These are phyloP conservation scores for Probosciger aterrimus DNA, from an alignment of 2,113 vertebrate genomes.

Conservation along the genomic window DNA sequence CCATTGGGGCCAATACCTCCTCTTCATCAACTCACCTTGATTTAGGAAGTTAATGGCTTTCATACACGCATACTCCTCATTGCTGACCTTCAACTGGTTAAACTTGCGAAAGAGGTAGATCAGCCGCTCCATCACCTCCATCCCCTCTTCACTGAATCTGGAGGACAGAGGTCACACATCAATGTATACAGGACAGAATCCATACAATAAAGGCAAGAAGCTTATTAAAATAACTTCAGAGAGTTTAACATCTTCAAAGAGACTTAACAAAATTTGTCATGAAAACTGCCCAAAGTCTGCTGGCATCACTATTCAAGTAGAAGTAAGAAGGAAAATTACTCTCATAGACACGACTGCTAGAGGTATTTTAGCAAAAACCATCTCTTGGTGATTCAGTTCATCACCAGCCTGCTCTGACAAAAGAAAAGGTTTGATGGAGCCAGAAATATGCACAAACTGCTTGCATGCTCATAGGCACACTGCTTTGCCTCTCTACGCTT, in stretches of 20 bases:
- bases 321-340: neutral
- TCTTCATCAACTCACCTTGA: slow-evolving; percentile 80
- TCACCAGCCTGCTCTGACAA: neutral
- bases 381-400: neutral
- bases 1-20: neutral
- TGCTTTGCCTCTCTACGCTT: neutral
- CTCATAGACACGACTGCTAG: neutral
- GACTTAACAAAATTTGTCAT: neutral
- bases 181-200: neutral
- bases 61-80: slow-evolving; percentile 97
- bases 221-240: neutral
- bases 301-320: neutral
- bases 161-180: neutral
- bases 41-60: slow-evolving; percentile 99
- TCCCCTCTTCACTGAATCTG: slow-evolving; percentile 95
- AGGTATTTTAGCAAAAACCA: neutral
- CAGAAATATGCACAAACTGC: neutral
- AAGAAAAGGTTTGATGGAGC: neutral
- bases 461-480: neutral
- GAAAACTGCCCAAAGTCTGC: neutral
- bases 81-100: slow-evolving; percentile 94
- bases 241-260: neutral
- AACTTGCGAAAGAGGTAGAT: slow-evolving; percentile 98
- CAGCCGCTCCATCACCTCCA: slow-evolving; percentile 97
- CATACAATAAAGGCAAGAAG: neutral